Evolutionary conservation across 1,140 invertebrate species (phyloP), one percentile per base, ranked within the genome.

Genomic region (Caenorhabditis remanei): DNA sequence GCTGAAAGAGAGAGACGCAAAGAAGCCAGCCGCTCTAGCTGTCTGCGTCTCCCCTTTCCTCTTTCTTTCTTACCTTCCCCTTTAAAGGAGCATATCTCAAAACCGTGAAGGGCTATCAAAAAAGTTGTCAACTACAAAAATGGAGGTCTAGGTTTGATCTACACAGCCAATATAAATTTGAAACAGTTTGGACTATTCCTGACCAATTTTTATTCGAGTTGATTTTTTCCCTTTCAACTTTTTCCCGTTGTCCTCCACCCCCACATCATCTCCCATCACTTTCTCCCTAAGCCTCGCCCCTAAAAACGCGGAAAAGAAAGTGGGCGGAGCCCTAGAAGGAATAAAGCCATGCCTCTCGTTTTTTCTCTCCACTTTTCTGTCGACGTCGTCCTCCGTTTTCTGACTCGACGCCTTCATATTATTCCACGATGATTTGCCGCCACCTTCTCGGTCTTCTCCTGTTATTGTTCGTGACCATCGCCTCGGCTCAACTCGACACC

Each of bases 401-500:
- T 46, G 32, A 32, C 32, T 41, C n/a, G 46, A 46, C 67, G 67
- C 19, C 67, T 46, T n/a, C 71, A 11, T 46, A 46, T 19, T 79
- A 14, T 13, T 50, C 24, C 71, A 11, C 13, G 11, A 40, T 79
- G 71, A 50, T 79, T 46, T 53, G 32, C 43, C 53, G 11, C 53
- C 53, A 46, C 24, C 5, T 79, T 41, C 32, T 79, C 46, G 71
- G 71, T 50, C 71, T 79, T 79, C 71, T 79, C 24, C 46, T 79
- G 16, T 50, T 79, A 48, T 79, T 79, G 19, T 79, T 79, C 46
- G 71, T 50, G n/a, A 7, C 43, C n/a, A 79, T 79, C 71, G 53
- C 71, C n/a, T 24, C 71, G 24, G 71, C 71, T 21, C 71, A 79
- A 79, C 40, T 79, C 71, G 71, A 79, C 32, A 50, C 46, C 4